Evolutionary conservation across 1,140 invertebrate species (phyloP).

Genomic region (Zaprionus lachaisei): DNA sequence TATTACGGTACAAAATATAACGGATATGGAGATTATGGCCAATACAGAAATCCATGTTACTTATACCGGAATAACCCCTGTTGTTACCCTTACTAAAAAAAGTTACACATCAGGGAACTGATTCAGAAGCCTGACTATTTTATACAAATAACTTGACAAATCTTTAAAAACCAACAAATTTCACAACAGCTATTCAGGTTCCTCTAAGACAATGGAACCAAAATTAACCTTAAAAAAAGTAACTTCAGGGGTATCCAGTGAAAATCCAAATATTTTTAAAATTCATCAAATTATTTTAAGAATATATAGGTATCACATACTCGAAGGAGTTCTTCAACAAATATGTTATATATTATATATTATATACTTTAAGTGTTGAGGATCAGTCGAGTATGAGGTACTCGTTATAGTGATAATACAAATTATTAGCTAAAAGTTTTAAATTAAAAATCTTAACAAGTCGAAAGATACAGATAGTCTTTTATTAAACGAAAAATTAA

Average conservation of each 20-base stretch:
- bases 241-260: not conserved
- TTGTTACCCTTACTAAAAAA: not conserved
- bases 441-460: not conserved
- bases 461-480: no score
- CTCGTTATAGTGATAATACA: not conserved
- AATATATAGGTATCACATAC: not conserved
- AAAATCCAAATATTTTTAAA: not conserved
- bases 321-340: not conserved
- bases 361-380: not conserved
- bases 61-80: not conserved
- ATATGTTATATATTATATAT: not conserved
- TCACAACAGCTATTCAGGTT: not conserved
- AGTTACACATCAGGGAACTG: no score
- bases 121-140: not conserved
- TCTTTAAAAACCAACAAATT: no score
- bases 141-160: not conserved
- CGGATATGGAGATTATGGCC: not conserved
- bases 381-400: not conserved
- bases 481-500: no score
- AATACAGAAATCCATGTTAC: slow-evolving; percentile 1
- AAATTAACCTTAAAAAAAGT: not conserved
- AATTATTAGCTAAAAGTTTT: not conserved
- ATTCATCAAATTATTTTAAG: not conserved
- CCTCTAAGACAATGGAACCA: not conserved
- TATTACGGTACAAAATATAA: not conserved